A percentile compares a stretch with the other conserved stretches of the same genome.
These are phyloP conservation scores for Lophius americanus DNA, from an alignment of 2,797 vertebrate species.

Conservation along the genomic window DNA sequence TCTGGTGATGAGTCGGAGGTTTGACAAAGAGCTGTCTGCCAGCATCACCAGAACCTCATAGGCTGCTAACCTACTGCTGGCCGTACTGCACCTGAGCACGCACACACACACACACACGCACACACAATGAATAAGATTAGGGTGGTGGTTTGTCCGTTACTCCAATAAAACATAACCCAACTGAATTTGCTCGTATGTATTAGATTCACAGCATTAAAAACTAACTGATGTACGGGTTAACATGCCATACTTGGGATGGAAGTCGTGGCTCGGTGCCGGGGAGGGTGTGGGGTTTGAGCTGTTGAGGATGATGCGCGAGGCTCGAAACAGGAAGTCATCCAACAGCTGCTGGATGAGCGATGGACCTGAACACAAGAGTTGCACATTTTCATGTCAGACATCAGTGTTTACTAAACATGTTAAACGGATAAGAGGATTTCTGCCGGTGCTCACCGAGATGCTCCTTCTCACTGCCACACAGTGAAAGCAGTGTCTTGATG, in stretches of 20 bases:
- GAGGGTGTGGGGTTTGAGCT: conserved; percentile 93
- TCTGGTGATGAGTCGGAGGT: conserved; percentile 92
- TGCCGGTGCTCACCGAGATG: conserved; percentile 87
- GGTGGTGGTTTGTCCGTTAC: not conserved
- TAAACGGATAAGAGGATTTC: not conserved
- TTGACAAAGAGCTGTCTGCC: conserved; percentile 94
- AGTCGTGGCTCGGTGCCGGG: conserved; percentile 93
- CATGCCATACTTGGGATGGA: conserved; percentile 92
- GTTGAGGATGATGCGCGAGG: conserved; percentile 98
- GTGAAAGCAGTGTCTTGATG: conserved; percentile 96
- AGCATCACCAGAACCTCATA: conserved; percentile 98
- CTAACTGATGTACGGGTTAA: not conserved
- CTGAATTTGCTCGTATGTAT: too few species aligned
- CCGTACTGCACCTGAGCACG: conserved; percentile 91
- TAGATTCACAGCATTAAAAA: not conserved
- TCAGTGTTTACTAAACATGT: not conserved
- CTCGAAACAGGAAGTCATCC: conserved; percentile 98
- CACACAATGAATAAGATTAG: not conserved
- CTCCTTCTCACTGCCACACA: conserved; percentile 96
- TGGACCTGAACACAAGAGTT: conserved; percentile 81
- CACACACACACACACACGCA: not conserved
- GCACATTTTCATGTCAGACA: conserved; percentile 2
- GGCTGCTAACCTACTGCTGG: conserved; percentile 94
- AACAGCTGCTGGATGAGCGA: conserved; percentile 97
- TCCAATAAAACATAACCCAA: not conserved